A percentile compares a stretch with the other conserved stretches of the same genome.
phyloP scores from a whole-genome alignment of 2,113 vertebrate genomes.

The Ciconia stormi region DNA sequence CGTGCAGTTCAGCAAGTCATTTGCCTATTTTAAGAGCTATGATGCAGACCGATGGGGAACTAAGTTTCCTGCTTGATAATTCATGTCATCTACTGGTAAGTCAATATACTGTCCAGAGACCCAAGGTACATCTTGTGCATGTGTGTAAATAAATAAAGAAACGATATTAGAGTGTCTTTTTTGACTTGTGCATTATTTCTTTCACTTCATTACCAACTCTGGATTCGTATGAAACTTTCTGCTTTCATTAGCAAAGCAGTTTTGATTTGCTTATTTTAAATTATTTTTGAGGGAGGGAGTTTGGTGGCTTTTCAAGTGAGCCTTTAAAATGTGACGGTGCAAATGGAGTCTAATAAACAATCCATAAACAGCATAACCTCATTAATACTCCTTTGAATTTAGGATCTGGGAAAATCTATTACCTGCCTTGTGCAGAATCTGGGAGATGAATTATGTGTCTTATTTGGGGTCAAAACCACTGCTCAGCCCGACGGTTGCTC shows the following conservation, averaged over 20 bases:
- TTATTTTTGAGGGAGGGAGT: background rate
- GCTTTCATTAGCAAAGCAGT: background rate
- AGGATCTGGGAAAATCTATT: background rate
- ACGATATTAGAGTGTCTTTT: background rate
- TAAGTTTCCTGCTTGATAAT: slow-evolving; percentile 19
- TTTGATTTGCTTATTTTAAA: background rate
- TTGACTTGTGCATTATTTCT: background rate
- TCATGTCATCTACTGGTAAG: background rate
- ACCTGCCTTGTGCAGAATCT: background rate
- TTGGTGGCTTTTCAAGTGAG: background rate
- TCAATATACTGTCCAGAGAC: background rate
- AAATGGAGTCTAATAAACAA: background rate
- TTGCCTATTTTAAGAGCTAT: background rate
- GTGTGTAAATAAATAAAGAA: background rate
- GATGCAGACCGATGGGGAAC: background rate
- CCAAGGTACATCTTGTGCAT: background rate
- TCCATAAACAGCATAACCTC: background rate
- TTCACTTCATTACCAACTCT: background rate
- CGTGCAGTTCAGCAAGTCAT: background rate
- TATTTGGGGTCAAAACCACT: background rate
- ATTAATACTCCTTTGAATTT: background rate
- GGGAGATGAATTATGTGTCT: background rate
- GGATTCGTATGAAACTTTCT: background rate
- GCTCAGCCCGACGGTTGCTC: background rate
- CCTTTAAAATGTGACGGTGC: background rate